Evolutionary conservation across 2,113 vertebrate species (phyloP).

Genomic region (Hippopotamus amphibius): DNA sequence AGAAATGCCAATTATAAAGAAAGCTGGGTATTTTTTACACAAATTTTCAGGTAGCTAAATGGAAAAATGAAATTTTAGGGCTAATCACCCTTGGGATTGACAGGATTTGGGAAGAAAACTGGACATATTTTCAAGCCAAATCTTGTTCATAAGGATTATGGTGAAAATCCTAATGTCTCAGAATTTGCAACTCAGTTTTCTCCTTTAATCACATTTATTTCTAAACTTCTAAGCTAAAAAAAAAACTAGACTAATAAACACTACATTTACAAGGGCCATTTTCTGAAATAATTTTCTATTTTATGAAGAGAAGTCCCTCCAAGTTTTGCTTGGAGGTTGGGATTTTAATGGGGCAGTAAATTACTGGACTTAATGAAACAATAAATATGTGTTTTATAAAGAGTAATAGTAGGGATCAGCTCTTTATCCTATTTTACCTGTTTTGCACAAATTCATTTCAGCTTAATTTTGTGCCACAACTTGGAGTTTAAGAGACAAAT

Average conservation of each 20-base stretch:
- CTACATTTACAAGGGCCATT: not conserved
- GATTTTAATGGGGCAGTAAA: not conserved
- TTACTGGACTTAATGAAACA: not conserved
- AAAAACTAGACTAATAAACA: not conserved
- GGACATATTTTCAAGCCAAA: conserved; percentile 17
- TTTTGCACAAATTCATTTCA: not conserved
- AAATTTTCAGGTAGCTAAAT: not conserved
- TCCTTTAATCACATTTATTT: not conserved
- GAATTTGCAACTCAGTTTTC: not conserved
- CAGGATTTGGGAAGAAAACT: not conserved
- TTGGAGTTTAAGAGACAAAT: not conserved
- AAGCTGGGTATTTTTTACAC: not conserved
- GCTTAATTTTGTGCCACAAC: not conserved
- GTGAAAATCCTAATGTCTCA: not conserved
- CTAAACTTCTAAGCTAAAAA: not conserved
- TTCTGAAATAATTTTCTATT: conserved; percentile 11
- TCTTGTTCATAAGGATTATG: not conserved
- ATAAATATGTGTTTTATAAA: not conserved
- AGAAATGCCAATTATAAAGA: not conserved
- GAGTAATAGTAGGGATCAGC: not conserved
- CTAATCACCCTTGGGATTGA: not conserved
- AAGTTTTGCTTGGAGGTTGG: not conserved
- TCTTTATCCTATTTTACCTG: not conserved
- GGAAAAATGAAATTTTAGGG: not conserved
- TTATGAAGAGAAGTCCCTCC: not conserved